A percentile compares a stretch with the other conserved stretches of the same genome.
Conservation (phyloP, 2,797 vertebrate species). For the Oryzias sinensis region DNA sequence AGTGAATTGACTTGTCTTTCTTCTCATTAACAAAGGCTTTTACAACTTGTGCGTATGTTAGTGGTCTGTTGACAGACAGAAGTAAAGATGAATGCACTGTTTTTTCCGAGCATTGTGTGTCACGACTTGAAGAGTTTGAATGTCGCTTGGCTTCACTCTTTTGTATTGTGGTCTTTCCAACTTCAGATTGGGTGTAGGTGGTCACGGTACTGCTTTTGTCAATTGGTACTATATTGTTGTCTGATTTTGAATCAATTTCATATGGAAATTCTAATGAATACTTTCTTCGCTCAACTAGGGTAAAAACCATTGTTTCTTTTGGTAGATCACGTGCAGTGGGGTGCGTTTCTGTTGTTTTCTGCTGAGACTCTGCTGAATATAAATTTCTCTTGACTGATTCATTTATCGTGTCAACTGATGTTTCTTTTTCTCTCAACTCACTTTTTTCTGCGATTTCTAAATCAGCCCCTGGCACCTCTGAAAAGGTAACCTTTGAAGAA, state of each 20-base stretch:
- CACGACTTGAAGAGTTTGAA: neutral
- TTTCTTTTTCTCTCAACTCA: neutral
- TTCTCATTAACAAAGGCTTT: neutral
- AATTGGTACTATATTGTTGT: accelerated
- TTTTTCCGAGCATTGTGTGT: accelerated
- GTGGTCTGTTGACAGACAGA: neutral
- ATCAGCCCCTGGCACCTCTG: neutral
- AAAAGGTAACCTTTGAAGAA: neutral
- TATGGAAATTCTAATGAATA: conserved; percentile 40
- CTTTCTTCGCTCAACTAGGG: conserved; percentile 27
- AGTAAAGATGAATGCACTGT: accelerated
- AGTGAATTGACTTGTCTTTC: neutral
- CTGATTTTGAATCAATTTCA: accelerated
- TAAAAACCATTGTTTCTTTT: conserved; percentile 19
- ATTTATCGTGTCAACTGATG: accelerated
- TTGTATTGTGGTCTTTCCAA: accelerated
- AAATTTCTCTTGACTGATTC: neutral
- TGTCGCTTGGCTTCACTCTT: neutral
- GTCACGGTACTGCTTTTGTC: neutral
- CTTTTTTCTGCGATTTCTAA: neutral
- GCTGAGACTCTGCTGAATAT: neutral
- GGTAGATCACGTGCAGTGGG: accelerated
- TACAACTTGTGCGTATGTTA: conserved; percentile 23
- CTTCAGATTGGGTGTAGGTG: accelerated
- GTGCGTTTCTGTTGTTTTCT: neutral